Evolutionary conservation across 2,888 invertebrate species (phyloP).

Genomic region (Merodon equestris): DNA sequence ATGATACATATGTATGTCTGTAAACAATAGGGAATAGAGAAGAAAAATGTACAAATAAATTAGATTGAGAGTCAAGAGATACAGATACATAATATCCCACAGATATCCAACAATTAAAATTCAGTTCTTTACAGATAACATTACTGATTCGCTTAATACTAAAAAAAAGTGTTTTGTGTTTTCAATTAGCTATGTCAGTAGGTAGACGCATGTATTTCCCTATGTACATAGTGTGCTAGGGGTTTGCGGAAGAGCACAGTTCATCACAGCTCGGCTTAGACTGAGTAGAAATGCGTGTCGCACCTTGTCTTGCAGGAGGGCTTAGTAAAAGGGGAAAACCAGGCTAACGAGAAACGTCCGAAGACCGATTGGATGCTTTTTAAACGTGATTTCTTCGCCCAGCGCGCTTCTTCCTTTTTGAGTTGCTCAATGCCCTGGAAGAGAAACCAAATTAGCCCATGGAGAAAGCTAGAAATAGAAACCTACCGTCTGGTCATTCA

Average conservation of each 20-base stretch:
- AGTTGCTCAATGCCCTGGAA: slow-evolving; percentile 96
- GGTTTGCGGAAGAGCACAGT: no score
- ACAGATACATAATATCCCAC: no score
- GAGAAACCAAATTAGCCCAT: background rate
- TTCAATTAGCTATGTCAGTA: slow-evolving; percentile 61
- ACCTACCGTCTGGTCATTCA: slow-evolving; percentile 96
- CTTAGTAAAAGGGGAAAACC: slow-evolving; percentile 90
- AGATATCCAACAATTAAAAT: background rate
- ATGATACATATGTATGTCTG: no score
- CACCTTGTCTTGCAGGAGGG: slow-evolving; percentile 88
- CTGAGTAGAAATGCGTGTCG: slow-evolving; percentile 91
- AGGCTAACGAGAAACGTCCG: slow-evolving; percentile 95
- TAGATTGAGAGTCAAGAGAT: slow-evolving; percentile 28
- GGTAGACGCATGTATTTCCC: no score
- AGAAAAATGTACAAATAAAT: slow-evolving; percentile 34
- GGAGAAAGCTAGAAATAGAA: no score
- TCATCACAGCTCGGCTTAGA: slow-evolving; percentile 79
- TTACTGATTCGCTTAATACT: slow-evolving; percentile 17
- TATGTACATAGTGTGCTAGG: no score
- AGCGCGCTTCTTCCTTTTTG: slow-evolving; percentile 96
- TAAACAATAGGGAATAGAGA: no score
- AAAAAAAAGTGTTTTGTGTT: slow-evolving; percentile 17
- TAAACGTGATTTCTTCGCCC: slow-evolving; percentile 95
- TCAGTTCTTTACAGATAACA: background rate
- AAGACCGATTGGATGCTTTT: slow-evolving; percentile 98